Conservation (phyloP, 2,888 invertebrate species). For the Polietes domitor region DNA sequence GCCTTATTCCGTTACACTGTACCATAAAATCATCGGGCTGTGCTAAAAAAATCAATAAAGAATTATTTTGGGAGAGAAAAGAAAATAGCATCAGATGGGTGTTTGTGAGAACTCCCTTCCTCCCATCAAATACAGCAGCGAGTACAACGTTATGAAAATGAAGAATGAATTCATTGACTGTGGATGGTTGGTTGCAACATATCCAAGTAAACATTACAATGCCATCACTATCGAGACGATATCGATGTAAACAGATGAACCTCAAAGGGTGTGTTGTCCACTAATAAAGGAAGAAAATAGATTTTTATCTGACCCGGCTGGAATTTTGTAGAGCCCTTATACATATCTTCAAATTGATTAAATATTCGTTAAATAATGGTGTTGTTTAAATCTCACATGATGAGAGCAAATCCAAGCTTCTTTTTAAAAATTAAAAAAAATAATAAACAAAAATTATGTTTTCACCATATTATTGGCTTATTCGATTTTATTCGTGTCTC, state of each 20-base stretch:
- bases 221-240: not conserved
- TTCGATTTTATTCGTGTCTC: too few species aligned
- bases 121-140: not conserved
- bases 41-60: not conserved
- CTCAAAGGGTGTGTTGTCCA: not conserved
- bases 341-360: too few species aligned
- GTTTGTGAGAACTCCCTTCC: not conserved
- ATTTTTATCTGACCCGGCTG: too few species aligned
- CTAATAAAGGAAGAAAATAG: too few species aligned
- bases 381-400: too few species aligned
- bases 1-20: too few species aligned
- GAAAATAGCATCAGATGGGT: not conserved
- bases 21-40: not conserved
- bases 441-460: too few species aligned
- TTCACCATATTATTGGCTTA: too few species aligned
- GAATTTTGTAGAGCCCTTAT: too few species aligned
- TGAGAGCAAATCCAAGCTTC: too few species aligned
- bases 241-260: not conserved
- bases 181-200: not conserved
- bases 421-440: too few species aligned
- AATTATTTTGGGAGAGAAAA: conserved; percentile 25
- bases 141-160: not conserved
- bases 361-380: too few species aligned
- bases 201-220: conserved; percentile 7
- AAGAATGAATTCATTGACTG: conserved; percentile 7